Evolutionary conservation across 2,888 invertebrate genomes (phyloP).

Genomic region (Agapostemon virescens): DNA sequence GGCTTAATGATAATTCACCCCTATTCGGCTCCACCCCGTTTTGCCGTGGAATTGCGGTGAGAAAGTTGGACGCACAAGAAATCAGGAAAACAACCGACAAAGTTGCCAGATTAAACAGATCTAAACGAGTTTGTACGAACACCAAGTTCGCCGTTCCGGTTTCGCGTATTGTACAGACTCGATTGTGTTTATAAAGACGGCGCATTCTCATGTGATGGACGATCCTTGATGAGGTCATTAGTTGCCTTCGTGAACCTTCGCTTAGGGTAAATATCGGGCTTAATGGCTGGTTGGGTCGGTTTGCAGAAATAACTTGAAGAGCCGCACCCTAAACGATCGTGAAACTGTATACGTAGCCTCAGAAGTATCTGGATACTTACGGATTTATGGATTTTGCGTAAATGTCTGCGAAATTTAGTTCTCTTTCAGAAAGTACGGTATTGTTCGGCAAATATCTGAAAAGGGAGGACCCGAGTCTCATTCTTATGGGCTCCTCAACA

Average conservation of each 20-base stretch:
- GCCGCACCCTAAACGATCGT: constrained; percentile 4
- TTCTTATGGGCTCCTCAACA: no score
- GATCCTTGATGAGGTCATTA: constrained; percentile 56
- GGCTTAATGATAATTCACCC: constrained; percentile 30
- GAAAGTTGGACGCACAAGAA: constrained; percentile 28
- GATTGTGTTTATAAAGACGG: constrained; percentile 49
- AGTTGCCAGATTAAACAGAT: constrained; percentile 38
- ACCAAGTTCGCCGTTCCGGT: neutral
- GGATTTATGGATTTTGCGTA: neutral
- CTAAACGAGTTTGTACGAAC: constrained; percentile 40
- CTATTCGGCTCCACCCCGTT: neutral
- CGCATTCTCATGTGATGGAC: constrained; percentile 40
- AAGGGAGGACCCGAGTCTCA: no score
- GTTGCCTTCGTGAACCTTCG: constrained; percentile 35
- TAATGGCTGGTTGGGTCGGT: constrained; percentile 40
- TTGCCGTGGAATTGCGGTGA: neutral
- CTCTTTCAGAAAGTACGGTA: neutral
- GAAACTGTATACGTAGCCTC: neutral
- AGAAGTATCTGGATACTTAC: neutral
- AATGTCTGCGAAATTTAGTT: neutral
- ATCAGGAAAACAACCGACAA: constrained; percentile 31
- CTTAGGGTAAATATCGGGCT: constrained; percentile 44
- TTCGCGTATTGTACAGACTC: neutral
- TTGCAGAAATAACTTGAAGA: constrained; percentile 36
- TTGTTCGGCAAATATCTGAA: no score